phyloP scores from a whole-genome alignment of 2,113 vertebrate genomes.

The Pipa parva region DNA sequence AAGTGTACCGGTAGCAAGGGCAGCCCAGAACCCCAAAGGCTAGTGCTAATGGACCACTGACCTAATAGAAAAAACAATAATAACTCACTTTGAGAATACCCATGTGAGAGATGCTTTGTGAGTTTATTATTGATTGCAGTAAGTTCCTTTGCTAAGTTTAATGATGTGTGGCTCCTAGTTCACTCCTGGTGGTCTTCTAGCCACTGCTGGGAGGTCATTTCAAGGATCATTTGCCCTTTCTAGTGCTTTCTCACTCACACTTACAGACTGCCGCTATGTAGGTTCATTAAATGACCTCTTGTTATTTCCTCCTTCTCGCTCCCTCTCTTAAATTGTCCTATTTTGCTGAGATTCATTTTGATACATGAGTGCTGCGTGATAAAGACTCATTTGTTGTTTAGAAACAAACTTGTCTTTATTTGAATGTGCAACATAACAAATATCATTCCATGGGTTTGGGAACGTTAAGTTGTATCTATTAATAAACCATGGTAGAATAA shows the following conservation, averaged over 20 bases:
- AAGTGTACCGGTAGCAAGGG: no score
- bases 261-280: not conserved
- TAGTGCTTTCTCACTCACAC: not conserved
- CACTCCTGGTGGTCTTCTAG: not conserved
- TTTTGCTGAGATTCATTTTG: not conserved
- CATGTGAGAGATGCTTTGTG: no score
- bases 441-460: not conserved
- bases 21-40: no score
- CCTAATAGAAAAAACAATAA: no score
- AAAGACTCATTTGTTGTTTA: slow-evolving; percentile 2
- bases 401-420: not conserved
- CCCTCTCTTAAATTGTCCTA: not conserved
- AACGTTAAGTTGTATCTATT: not conserved
- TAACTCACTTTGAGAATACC: no score
- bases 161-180: no score
- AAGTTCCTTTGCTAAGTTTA: no score
- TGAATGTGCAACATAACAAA: not conserved
- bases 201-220: not conserved
- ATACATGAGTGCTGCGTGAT: not conserved
- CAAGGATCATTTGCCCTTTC: not conserved
- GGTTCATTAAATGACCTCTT: not conserved
- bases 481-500: slow-evolving; percentile 6
- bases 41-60: no score
- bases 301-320: not conserved
- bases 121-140: no score